phyloP scores from a whole-genome alignment of 1,140 invertebrate genomes.

The Antheraea pernyi region DNA sequence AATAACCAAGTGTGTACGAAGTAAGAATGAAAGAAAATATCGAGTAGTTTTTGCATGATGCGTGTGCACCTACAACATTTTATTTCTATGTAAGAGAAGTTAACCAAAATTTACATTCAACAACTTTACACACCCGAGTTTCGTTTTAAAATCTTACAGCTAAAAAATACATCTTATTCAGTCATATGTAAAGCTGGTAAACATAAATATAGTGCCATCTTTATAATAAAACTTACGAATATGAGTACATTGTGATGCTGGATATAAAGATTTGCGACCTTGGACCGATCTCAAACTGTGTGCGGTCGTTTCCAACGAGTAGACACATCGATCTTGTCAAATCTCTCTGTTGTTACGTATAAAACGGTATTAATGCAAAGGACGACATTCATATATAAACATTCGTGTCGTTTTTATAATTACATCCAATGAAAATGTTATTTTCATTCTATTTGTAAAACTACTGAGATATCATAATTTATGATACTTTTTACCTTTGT shows the following conservation, averaged over 20 bases:
- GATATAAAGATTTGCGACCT: constrained; percentile 35
- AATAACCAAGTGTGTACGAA: too few relatives aligned
- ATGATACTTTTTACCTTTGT: too few relatives aligned
- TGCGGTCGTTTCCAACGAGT: constrained; percentile 44
- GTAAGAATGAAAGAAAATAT: too few relatives aligned
- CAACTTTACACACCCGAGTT: too few relatives aligned
- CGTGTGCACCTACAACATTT: too few relatives aligned
- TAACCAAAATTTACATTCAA: too few relatives aligned
- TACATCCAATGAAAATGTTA: not conserved
- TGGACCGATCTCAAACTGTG: constrained; percentile 38
- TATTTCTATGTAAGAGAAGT: too few relatives aligned
- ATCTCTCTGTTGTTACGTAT: constrained; percentile 33
- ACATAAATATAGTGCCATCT: not conserved
- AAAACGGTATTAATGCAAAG: constrained; percentile 24
- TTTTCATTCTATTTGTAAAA: too few relatives aligned
- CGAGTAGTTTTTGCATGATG: too few relatives aligned
- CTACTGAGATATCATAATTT: too few relatives aligned
- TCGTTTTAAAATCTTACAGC: not conserved
- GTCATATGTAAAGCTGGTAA: not conserved
- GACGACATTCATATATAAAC: not conserved
- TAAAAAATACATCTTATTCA: not conserved
- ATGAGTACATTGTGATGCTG: constrained; percentile 4
- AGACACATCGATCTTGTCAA: constrained; percentile 58
- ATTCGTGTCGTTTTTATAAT: not conserved
- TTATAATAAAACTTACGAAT: not conserved